Evolutionary conservation across 1,140 invertebrate species (phyloP), one percentile per base, ranked within the genome.

Genomic region (Pissodes strobi): DNA sequence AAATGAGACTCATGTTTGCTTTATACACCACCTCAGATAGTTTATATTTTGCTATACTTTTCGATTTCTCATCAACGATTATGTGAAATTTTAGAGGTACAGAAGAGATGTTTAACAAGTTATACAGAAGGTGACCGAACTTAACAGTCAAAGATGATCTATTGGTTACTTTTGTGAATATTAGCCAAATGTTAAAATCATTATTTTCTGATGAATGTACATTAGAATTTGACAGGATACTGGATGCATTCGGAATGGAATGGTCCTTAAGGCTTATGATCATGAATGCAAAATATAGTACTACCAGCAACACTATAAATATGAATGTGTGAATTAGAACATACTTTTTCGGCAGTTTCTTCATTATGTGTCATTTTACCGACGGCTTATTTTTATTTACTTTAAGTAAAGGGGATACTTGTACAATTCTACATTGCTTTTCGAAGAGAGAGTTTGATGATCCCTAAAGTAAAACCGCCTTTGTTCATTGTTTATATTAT

Each of bases 61-160:
- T 80, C 75, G 90, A 91, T 4, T 80, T 78, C 2, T 80, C 74
- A 73, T 92, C 90, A 1, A 82, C 86, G 48, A 92, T 86, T 1
- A 91, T 82, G 72, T 90, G 85, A 18, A 92, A 80, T 34, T 82
- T 79, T 37, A 91, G 70, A 38, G 82, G 79, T 2, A 84, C 80
- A 15, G 80, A 67, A 46, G 63, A 74, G 25, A 72, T 49, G 58
- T 70, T 72, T 46, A 78, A 51, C 18, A 78, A 52, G 61, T 77
- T 78, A n/a, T 53, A 58, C 49, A 78, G 49, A 15, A 78, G 60
- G 58, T 76, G 69, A 1, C 67, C 34, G 59, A 77, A 78, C 56
- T 78, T 78, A 19, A 64, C 61, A 25, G 61, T 72, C 23, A 78
- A 62, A 8, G 73, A 68, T 8, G 75, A 73, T 56, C 70, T 64